Base-by-base conservation (phyloP, 1,140 invertebrate species). In the Bradysia coprophila region DNA sequence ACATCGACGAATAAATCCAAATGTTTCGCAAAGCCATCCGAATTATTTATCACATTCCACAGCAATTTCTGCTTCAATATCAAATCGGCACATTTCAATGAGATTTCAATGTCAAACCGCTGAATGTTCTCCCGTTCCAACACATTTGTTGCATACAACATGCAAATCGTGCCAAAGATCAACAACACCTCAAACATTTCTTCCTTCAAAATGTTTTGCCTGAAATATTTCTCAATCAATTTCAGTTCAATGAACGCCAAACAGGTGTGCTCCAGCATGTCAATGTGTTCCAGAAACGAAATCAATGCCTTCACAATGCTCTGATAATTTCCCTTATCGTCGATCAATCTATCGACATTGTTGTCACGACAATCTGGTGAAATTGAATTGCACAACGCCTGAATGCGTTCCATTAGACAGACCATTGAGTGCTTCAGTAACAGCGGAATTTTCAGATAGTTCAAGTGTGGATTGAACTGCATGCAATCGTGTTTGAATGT, bases 401-500 rank as follows among this genome's bases (percentile, higher is more conserved):
- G n/a, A n/a, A n/a, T n/a, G n/a, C n/a, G n/a, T n/a, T n/a, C n/a
- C n/a, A n/a, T n/a, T n/a, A n/a, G n/a, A n/a, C n/a, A n/a, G n/a
- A n/a, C n/a, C 36, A 49, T 46, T 37, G 56, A 46, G 23, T 54
- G 52, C 33, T 53, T 56, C 28, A 52, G 52, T 47, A 61, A 43
- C 32, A 55, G 55, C 44, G 54, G 49, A 45, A 49, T 41, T 40
- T 59, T 55, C 52, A 61, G 56, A 45, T 61, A 61, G 49, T 57
- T 56, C 38, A 61, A 56, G 44, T 61, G 58, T 15, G 58, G 55
- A 33, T 57, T 55, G 52, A 56, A 51, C 42, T 60, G 57, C 22
- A 60, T 55, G 49, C 58, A 61, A 32, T 59, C 51, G 41, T 57
- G 52, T 41, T 50, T 49, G 40, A 61, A 61, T 36, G 42, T 40